These are phyloP conservation scores for Catharus ustulatus DNA, from an alignment of 2,797 vertebrate species.

Conservation along the genomic window DNA sequence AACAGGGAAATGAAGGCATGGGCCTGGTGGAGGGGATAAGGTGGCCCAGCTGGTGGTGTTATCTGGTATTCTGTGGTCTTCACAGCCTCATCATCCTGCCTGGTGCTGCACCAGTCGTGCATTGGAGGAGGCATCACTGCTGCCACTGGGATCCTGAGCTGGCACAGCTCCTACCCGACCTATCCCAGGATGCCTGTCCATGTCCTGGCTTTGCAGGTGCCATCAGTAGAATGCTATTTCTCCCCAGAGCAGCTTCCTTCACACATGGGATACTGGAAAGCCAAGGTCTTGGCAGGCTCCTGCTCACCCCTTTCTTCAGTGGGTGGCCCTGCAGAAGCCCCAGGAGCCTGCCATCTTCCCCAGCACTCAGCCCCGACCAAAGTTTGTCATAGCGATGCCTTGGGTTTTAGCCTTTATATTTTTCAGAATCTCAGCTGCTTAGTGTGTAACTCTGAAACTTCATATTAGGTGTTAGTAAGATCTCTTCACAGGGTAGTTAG, in stretches of 20 bases:
- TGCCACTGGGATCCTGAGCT: not conserved
- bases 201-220: not conserved
- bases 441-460: no score
- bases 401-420: no score
- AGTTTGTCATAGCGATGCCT: accelerated
- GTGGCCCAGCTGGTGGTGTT: not conserved
- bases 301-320: not conserved
- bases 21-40: not conserved
- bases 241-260: not conserved
- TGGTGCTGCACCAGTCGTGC: accelerated
- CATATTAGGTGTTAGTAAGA: no score
- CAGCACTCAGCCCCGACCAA: not conserved
- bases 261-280: not conserved
- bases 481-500: no score
- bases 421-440: no score
- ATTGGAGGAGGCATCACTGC: not conserved
- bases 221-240: not conserved
- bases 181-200: accelerated
- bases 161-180: not conserved
- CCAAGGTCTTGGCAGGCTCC: not conserved
- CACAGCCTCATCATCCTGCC: not conserved
- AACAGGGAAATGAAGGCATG: not conserved
- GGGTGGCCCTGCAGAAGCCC: not conserved
- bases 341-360: accelerated
- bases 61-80: not conserved